Percentiles rank a stretch among this genome's conserved stretches.
These are phyloP conservation scores for Conus canariensis DNA, from an alignment of 2,888 invertebrate species.

Conservation along the genomic window DNA sequence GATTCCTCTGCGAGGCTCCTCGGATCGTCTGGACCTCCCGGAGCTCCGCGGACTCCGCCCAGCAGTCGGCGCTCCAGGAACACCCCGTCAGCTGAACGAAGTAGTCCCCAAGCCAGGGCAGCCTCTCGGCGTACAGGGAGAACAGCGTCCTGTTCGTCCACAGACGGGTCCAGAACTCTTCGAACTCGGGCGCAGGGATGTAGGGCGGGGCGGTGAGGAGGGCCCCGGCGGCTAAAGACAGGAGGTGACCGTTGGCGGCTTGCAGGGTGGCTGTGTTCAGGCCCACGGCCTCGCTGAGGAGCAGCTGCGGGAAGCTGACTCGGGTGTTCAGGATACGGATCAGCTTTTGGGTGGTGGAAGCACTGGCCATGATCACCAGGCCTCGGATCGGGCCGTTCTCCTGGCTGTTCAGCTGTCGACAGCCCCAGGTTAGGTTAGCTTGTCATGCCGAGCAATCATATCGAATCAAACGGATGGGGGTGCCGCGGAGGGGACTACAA, in stretches of 20 bases:
- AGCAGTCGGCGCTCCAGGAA: neutral
- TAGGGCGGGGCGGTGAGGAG: neutral
- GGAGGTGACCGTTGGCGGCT: neutral
- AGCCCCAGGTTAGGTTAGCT: neutral
- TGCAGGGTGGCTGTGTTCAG: neutral
- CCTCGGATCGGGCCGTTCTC: constrained; percentile 9
- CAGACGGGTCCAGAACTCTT: neutral
- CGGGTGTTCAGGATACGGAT: neutral
- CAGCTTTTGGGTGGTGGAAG: neutral
- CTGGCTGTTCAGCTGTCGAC: neutral
- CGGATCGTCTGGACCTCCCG: neutral
- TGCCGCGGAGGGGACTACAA: too few relatives aligned
- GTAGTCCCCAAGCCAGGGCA: neutral
- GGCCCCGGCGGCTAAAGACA: neutral
- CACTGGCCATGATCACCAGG: neutral
- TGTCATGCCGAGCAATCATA: too few relatives aligned
- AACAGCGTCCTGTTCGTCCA: neutral
- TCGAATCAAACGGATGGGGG: too few relatives aligned
- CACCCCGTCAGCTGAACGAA: neutral
- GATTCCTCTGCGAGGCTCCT: neutral
- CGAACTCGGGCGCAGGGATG: neutral
- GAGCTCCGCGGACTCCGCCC: neutral
- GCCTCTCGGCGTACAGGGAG: neutral
- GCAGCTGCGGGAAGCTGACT: neutral
- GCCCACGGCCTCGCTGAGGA: constrained; percentile 30